Base-by-base conservation (phyloP, 2,113 vertebrate species). In the Crypturellus undulatus region DNA sequence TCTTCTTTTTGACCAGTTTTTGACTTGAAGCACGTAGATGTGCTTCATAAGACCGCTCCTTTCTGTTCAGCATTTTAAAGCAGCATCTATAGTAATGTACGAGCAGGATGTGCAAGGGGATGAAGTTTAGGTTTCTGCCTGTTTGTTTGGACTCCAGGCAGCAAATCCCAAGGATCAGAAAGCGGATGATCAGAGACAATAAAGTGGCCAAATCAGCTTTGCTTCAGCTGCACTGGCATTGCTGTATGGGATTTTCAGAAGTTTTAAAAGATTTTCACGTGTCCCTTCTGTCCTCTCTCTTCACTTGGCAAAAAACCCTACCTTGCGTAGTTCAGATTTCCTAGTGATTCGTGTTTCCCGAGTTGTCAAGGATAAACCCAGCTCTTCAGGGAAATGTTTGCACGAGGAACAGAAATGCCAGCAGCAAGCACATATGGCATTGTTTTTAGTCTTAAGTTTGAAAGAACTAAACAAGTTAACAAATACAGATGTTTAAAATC, bases 401-500 rank as follows among this genome's bases (percentile, higher is more conserved):
- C 64, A 18, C 3, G 4, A 54, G 91, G 94, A 97, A 40, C 67
- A 90, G 90, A 93, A 94, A 93, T 95, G 88, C 93, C 94, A 94
- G 89, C 94, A 95, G 90, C 26, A 52, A 96, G 92, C 96, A 96
- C 97, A 97, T 97, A 96, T 97, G 97, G 96, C 94, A 88, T 68
- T 97, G 95, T 95, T 97, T 97, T 95, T 96, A 88, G 94, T 97
- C 93, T 86, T 88, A 91, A 87, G 87, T 96, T 96, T 42, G 89
- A 96, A 94, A 95, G 92, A 96, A 75, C 86, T 83, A 95, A 96
- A 96, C 87, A 94, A 96, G 90, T 96, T 97, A 95, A 94, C 93
- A 96, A 97, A 97, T 97, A 95, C 96, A 97, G 96, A 96, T 97
- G 97, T 96, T 97, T 96, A 94, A 95, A 97, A 97, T 96, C 96